Evolutionary conservation across 2,113 vertebrate genomes (phyloP), one percentile per base, ranked within the genome.

Genomic region (Thamnophis sirtalis): DNA sequence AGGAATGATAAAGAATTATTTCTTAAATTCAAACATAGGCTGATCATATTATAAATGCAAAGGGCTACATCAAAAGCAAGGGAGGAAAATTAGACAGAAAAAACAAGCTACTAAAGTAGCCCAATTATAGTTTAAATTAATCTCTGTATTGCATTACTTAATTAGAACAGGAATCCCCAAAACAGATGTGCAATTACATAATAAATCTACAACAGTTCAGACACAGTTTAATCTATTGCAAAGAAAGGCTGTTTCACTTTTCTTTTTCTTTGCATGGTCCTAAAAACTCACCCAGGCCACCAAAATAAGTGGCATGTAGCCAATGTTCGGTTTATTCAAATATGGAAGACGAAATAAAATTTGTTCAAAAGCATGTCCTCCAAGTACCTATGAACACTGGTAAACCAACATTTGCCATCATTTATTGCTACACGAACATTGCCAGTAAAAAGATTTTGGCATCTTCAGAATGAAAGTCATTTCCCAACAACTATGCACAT

Each of bases 401-500:
- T 51, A 86, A 73, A 89, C 38, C 26, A 93, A 80, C 38, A 51
- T 24, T 89, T 24, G 24, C 38, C 50, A 55, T 49, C 90, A 50
- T 93, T 93, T 94, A 93, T 92, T 87, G 92, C 93, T 96, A 91
- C 92, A 94, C 91, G 93, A 68, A 93, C 85, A 95, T 48, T 89
- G 21, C 38, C 10, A 24, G 84, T 53, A 87, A 93, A 28, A 28
- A 9, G 55, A 85, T 63, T 38, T 38, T 53, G 60, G 55, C 33
- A 53, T 43, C 17, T 88, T 89, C 43, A 86, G 55, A 89, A 89
- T 43, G 48, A 86, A 50, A 50, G 48, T 58, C 49, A 85, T 51
- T 85, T 89, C 80, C 54, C 73, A 56, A 95, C 38, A 60, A 63
- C 84, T 38, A 53, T 24, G 48, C 68, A 33, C 53, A 84, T 63